A percentile compares a stretch with the other conserved stretches of the same genome.
Evolutionary conservation across 2,113 vertebrate species (phyloP).

Genomic region (Ageneiosus marmoratus): DNA sequence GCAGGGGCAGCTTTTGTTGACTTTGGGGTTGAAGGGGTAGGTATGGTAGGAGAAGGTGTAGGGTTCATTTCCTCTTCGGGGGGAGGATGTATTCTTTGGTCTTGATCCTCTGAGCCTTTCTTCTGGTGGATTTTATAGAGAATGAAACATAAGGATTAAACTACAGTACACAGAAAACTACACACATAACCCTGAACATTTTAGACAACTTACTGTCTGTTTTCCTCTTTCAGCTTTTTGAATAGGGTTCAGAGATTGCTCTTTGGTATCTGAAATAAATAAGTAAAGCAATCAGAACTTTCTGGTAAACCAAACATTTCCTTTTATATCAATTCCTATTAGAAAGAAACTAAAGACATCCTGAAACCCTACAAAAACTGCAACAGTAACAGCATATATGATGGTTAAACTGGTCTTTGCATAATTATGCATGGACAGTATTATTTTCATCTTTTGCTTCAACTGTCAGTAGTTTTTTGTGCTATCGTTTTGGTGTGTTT

Average conservation of each 20-base stretch:
- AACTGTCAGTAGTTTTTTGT: too few relatives aligned
- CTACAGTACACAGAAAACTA: neutral
- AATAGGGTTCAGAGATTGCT: constrained; percentile 11
- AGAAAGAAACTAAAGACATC: neutral
- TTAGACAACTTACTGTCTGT: constrained; percentile 39
- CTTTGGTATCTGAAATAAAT: constrained; percentile 41
- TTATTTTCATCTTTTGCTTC: too few relatives aligned
- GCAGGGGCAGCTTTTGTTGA: too few relatives aligned
- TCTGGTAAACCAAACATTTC: neutral
- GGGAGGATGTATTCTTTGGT: constrained; percentile 9
- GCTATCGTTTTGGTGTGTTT: too few relatives aligned
- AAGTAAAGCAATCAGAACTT: neutral
- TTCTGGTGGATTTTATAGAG: constrained; percentile 22
- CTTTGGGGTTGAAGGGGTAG: neutral
- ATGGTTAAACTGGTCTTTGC: neutral
- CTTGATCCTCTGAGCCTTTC: constrained; percentile 4
- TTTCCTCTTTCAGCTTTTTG: constrained; percentile 56
- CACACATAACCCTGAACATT: neutral
- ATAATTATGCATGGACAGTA: neutral
- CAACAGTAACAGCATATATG: neutral
- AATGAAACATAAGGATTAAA: neutral
- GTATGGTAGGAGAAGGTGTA: neutral
- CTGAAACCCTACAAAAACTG: neutral
- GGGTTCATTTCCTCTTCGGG: constrained; percentile 15
- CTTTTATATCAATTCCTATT: neutral